Base-by-base conservation (phyloP, 2,888 invertebrate species). In the Eupithecia subfuscata region DNA sequence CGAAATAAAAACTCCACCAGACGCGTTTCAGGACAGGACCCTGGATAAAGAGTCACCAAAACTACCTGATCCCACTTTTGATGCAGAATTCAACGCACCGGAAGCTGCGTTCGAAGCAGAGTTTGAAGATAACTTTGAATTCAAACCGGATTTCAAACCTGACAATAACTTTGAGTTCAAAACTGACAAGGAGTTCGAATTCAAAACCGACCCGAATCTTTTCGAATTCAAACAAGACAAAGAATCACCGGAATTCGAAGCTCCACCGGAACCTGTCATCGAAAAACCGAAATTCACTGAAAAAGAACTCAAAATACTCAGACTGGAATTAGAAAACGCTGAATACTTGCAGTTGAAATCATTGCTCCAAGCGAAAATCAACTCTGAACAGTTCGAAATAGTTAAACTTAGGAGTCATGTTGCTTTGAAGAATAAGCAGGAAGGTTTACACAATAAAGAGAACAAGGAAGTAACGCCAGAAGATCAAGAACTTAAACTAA, bases 361-460 rank as follows among this genome's bases (percentile, higher is more conserved):
- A 1, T 94, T 96, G 69, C 89, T 98, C 16, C 96, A 96, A 85
- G 95, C 96, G 1, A 96, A 96, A 85, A 97, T 98, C 73, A 96
- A 96, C 84, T 95, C 96, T 0, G 98, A 98, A 90, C 96, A 96
- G 82, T 96, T 96, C 63, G 97, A 97, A 92, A 96, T 97, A 18
- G 95, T 96, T 37, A 96, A 95, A 79, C 90, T 97, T 22, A 95
- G 95, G 77, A 95, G 95, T 83, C 92, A 96, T 78, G 92, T 95
- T 25, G 91, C 95, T 8, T 87, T 95, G 75, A 95, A 95, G 76
- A 94, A 90, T 80, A 95, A 95, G 78, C 94, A 93, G 75, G 94
- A 95, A 81, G 88, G 88, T 0, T 74, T 82, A 1, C 87, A 86
- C 9, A 84, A 82, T 63, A 94, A 92, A 78, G 93, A 94, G n/a